A percentile compares a stretch with the other conserved stretches of the same genome.
Evolutionary conservation across 2,797 vertebrate species (phyloP).

Genomic region (Chiroxiphia lanceolata): DNA sequence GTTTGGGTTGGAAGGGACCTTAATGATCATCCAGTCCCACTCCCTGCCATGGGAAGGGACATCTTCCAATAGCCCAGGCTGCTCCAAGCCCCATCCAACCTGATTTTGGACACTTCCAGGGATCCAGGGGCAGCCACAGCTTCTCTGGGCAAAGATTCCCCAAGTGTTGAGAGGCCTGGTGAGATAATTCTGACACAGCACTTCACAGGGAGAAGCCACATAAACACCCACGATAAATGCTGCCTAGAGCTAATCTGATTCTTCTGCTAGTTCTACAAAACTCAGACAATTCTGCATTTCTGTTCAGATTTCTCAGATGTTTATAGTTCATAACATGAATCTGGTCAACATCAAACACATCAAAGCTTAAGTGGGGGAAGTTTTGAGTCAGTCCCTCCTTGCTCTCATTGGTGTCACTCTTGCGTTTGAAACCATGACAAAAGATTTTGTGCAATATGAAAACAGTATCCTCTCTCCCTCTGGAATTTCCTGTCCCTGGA

Average conservation of each 20-base stretch:
- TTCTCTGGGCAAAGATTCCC: background rate
- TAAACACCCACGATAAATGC: background rate
- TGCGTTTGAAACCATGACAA: background rate
- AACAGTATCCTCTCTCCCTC: background rate
- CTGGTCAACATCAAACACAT: background rate
- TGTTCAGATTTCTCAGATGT: background rate
- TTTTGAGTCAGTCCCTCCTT: background rate
- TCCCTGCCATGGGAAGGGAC: background rate
- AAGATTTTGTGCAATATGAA: background rate
- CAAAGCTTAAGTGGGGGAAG: background rate
- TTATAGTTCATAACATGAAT: background rate
- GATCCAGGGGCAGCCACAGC: background rate
- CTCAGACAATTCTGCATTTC: background rate
- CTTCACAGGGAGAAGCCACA: background rate
- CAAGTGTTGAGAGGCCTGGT: background rate
- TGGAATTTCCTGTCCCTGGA: background rate
- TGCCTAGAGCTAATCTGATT: background rate
- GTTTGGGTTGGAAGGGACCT: background rate
- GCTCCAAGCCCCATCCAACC: background rate
- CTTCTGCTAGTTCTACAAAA: background rate
- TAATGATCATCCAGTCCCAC: background rate
- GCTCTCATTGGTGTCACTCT: background rate
- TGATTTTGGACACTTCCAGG: background rate
- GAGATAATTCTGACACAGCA: background rate
- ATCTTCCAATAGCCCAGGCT: rapidly evolving